Conservation (phyloP, 2,888 invertebrate species). For the Cabera pusaria region DNA sequence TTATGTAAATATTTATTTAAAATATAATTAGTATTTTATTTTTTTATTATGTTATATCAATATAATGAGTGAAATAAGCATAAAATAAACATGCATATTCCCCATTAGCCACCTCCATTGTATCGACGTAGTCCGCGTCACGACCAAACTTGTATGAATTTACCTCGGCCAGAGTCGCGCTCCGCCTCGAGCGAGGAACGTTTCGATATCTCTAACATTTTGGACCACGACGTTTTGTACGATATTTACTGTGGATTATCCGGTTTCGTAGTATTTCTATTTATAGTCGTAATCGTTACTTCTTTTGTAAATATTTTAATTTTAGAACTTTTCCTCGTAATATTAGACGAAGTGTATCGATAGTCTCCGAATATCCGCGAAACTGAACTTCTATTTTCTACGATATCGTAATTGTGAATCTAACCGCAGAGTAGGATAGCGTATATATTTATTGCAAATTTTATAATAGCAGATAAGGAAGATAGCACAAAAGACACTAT, state of each 20-base stretch:
- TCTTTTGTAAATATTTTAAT: slow-evolving; percentile 75
- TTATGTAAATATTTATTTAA: too few relatives aligned
- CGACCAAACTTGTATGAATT: slow-evolving; percentile 77
- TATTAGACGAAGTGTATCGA: slow-evolving; percentile 42
- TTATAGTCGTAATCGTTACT: slow-evolving; percentile 74
- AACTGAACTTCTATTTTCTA: slow-evolving; percentile 47
- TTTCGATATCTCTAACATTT: slow-evolving; percentile 60
- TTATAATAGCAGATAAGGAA: slow-evolving; percentile 55
- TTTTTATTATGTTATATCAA: too few relatives aligned
- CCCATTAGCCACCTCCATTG: too few relatives aligned
- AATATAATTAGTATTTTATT: too few relatives aligned
- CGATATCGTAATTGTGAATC: slow-evolving; percentile 46
- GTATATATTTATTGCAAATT: slow-evolving; percentile 75
- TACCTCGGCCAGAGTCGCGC: slow-evolving; percentile 44
- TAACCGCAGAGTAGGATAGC: slow-evolving; percentile 57
- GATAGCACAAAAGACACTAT: slow-evolving; percentile 77
- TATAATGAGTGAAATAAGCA: too few relatives aligned
- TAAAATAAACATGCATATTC: too few relatives aligned
- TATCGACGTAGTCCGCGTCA: slow-evolving; percentile 61
- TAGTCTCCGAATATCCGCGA: slow-evolving; percentile 45
- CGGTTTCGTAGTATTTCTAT: slow-evolving; percentile 74
- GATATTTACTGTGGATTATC: slow-evolving; percentile 71
- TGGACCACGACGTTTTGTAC: slow-evolving; percentile 71
- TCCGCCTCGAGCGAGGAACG: slow-evolving; percentile 33
- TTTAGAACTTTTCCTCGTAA: slow-evolving; percentile 60